phyloP scores from a whole-genome alignment of 2,113 vertebrate genomes.

The Platanista minor region DNA sequence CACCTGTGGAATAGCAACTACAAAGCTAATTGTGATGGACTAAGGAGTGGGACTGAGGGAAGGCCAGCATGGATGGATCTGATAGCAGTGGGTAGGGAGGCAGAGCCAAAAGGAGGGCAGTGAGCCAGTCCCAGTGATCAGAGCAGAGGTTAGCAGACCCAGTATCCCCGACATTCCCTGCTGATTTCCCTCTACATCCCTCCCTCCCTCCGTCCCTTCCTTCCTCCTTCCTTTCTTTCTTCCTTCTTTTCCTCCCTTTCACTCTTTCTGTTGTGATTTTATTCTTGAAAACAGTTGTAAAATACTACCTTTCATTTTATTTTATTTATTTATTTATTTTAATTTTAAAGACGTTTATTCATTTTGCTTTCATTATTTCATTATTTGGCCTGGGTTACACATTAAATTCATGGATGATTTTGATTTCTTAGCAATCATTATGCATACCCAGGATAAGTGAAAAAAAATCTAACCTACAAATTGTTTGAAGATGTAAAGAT shows the following conservation, averaged over 20 bases:
- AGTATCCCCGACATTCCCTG: not conserved
- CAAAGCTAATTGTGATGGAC: rapidly evolving
- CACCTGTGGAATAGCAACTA: not conserved
- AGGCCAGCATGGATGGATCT: rapidly evolving
- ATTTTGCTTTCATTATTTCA: not conserved
- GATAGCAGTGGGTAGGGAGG: rapidly evolving
- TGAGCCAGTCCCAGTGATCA: not conserved
- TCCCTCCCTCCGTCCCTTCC: not conserved
- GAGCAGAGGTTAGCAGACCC: rapidly evolving
- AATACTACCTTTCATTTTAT: not conserved
- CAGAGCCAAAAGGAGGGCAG: not conserved
- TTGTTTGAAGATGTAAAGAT: not conserved
- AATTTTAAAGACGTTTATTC: not conserved
- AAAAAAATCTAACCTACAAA: not conserved
- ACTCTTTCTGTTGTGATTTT: not conserved
- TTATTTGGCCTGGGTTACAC: not conserved
- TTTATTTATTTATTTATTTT: not conserved
- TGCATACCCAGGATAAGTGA: not conserved
- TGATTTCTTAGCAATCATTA: not conserved
- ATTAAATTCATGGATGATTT: not conserved
- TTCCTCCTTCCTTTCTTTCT: not conserved
- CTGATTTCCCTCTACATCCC: not conserved
- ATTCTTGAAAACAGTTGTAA: not conserved
- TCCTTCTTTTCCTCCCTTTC: not conserved
- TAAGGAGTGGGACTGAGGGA: not conserved